Evolutionary conservation across 2,888 invertebrate species (phyloP), one percentile per base, ranked within the genome.

Genomic region (Ditylenchus weischeri): DNA sequence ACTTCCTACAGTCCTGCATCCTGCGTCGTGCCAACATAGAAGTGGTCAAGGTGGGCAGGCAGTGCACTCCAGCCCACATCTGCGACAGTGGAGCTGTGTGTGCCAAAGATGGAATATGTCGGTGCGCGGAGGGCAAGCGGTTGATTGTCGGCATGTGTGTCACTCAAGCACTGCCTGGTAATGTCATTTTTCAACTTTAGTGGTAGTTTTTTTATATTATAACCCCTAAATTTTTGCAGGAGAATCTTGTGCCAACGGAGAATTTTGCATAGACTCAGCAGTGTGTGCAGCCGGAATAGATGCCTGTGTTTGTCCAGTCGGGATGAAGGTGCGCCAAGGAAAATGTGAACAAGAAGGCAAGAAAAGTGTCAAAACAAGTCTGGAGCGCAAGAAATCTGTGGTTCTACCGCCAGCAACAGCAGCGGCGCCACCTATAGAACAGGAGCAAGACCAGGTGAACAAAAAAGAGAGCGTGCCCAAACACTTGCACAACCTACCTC

Each of bases 191-290:
- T 43, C 15, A 15, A 43, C 15, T 13, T 10, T 43, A n/a, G n/a
- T n/a, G n/a, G n/a, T n/a, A n/a, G n/a, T n/a, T n/a, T n/a, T n/a
- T n/a, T n/a, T n/a, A n/a, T n/a, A n/a, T n/a, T n/a, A n/a, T n/a
- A n/a, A n/a, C n/a, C n/a, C n/a, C n/a, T n/a, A 43, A 43, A 43
- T 6, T 8, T 43, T 43, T 43, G 43, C 43, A 43, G 79, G 78
- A 13, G 78, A 77, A 19, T 68, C 72, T 10, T 81, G 81, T 66
- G 72, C 68, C n/a, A 66, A 71, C 15, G 79, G 79, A 36, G 77
- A 79, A 61, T 66, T 78, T n/a, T 81, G 81, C 59, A 70, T 71
- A 2, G 75, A 68, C 21, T 54, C 60, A 29, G 64, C 69, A 19
- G 71, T 67, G n/a, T 69, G 69, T 38, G 54, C 57, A 0, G 51